Base-by-base conservation (phyloP, 2,888 invertebrate species). In the Alviniconcha strummeri region DNA sequence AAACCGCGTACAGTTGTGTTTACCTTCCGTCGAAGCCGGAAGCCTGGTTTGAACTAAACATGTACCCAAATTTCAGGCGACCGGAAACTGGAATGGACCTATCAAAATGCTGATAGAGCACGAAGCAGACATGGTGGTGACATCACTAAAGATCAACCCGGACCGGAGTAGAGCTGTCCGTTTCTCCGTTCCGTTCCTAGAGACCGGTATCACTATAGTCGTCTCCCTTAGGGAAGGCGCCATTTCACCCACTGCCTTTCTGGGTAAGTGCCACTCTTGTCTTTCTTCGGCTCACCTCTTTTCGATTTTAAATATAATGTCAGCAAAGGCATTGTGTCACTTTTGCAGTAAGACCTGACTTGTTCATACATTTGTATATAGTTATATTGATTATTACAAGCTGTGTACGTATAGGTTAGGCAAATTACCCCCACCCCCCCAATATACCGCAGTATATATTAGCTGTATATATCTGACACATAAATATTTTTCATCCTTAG, bases 201-300 rank as follows among this genome's bases (percentile, higher is more conserved):
- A 93, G 85, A 94, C 94, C 2, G 94, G 94, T 6, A 94, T 94
- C 69, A 92, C 93, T 15, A 93, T 94, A 74, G 90, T 94, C 76
- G 94, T 94, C 5, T 92, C 93, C 11, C 90, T 93, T 6, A 85
- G 93, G 69, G 93, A 92, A 77, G 94, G 94, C 1, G 93, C 91
- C 19, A 93, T 94, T 67, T 94, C 94, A 7, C 92, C 94, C 4
- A 93, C 93, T 8, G 94, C 94, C 8, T 94, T 94, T 84, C 88
- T 94, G 79, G 93, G 94, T 94, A 87, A 85, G 88, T 81, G 13
- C 76, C 56, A 4, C 56, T 5, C 11, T 5, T 60, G 56, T 60
- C 36, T 36, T 36, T 36, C 36, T 36, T 36, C 36, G 36, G 36
- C 36, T 36, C 36, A 36, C 36, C 36, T 36, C 36, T 36, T 36